These are phyloP conservation scores for Conchocele bisecta DNA, from an alignment of 2,888 invertebrate genomes.

Conservation along the genomic window DNA sequence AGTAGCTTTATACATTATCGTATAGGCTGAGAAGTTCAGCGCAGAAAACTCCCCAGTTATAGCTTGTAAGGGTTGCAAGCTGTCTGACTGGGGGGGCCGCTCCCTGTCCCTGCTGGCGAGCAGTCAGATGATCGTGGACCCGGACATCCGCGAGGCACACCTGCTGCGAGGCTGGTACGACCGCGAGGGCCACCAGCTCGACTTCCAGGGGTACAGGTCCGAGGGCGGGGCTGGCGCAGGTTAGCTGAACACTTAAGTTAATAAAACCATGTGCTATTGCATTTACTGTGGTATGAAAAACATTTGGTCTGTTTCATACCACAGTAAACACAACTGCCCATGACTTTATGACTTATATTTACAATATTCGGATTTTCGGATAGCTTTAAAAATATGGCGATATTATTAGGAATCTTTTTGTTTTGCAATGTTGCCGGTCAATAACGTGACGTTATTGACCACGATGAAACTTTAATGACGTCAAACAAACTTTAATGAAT, in stretches of 20 bases:
- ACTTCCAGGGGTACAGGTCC: slow-evolving; percentile 75
- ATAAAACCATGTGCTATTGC: too few species aligned
- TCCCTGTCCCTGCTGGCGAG: slow-evolving; percentile 80
- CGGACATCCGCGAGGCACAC: slow-evolving; percentile 94
- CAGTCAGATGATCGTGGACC: slow-evolving; percentile 89
- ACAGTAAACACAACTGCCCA: too few species aligned
- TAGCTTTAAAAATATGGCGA: too few species aligned
- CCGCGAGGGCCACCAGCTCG: slow-evolving; percentile 84
- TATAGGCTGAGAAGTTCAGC: slow-evolving; percentile 92
- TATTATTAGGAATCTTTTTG: neutral
- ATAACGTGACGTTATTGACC: too few species aligned
- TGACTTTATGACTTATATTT: too few species aligned
- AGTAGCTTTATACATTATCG: too few species aligned
- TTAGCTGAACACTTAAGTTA: too few species aligned
- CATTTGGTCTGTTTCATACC: too few species aligned
- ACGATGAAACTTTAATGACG: too few species aligned
- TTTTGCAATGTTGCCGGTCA: slow-evolving; percentile 22
- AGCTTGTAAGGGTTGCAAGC: slow-evolving; percentile 91
- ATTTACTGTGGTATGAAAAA: too few species aligned
- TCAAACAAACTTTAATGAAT: too few species aligned
- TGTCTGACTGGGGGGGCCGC: slow-evolving; percentile 91
- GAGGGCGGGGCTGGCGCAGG: slow-evolving; percentile 66
- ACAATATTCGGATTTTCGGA: too few species aligned
- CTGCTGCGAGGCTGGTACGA: slow-evolving; percentile 95
- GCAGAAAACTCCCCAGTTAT: slow-evolving; percentile 90